Base-by-base conservation (phyloP, 92 coral and sea anemone genomes). In the Epizoanthus stellaris region DNA sequence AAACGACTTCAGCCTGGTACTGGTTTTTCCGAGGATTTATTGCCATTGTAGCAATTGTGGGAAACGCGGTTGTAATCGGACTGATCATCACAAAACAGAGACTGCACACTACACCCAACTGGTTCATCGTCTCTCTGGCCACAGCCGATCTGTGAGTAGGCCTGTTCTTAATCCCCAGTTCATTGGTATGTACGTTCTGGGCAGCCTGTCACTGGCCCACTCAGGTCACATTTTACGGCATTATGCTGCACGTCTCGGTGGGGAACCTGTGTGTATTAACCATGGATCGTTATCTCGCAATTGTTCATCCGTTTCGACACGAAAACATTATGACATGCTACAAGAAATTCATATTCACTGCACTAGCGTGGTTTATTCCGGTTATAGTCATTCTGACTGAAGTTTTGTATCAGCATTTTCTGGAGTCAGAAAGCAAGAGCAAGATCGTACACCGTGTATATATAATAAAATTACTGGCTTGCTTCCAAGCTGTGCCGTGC, bases 111-210 rank as follows among this genome's bases (percentile, higher is more conserved):
- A 85, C 79, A 4, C 76, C 88, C n/a, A 94, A 92, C 90, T 87
- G 92, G 89, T 94, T 92, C 59, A 69, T 94, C 6, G 60, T 92
- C 19, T 94, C 98, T 11, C 82, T 94, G 6, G 95, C 98, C 52
- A 76, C 88, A 7, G 88, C 95, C 39, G 98, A 94, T 71, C 79
- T 92, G 34, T 74, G 82, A 34, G 95, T 94, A 12, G 95, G 95
- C 15, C 16, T 92, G 6, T 80, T 92, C 21, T 68, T 94, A 36
- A 94, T 93, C 15, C 95, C 98, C 4, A 85, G 91, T 15, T 85
- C 86, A n/a, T 62, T 92, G 13, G 82, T 81, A 7, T 94, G 95
- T 56, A 75, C 88, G 1, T 86, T 87, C 21, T 63, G 76, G 80
- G n/a, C 85, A 0, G 9, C 57, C 0, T 94, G 98, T 70, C 82